Base-by-base conservation (phyloP, 2,888 invertebrate species). In the Meliscaeva auricollis region DNA sequence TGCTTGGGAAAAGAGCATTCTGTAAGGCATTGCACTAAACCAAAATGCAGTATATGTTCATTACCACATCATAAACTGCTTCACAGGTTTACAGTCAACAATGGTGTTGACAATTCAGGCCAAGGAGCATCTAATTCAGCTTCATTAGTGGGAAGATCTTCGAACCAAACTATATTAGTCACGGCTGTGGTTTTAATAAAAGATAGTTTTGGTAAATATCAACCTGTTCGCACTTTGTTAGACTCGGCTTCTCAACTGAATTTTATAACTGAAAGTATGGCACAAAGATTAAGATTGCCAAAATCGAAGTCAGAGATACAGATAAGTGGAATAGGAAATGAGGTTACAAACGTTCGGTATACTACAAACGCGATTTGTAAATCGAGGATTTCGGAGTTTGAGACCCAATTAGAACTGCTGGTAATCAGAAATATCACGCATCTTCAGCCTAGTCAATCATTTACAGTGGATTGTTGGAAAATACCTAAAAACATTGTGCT, bases 171-270 rank as follows among this genome's bases (percentile, higher is more conserved):
- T 13, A 11, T 52, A 2, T 8, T 50, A 17, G 64, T 58, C 11
- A 79, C 72, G 38, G 72, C 78, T 5, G 20, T 72, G 5, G 13
- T 73, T 15, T 30, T 35, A 7, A 54, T 64, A 15, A 35, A 35
- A 26, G 44, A 64, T 35, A n/a, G 15, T 6, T 13, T 1, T 46
- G 64, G 48, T 17, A 30, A 1, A 5, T 72, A 41, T 20, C 32
- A 44, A 22, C 64, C 38, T n/a, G 48, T 44, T n/a, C 72, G 79
- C 2, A 50, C 56, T 1, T 20, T 73, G 22, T 50, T 79, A 13
- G 72, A 73, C 48, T 79, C 79, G 17, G 58, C 64, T 3, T 79
- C 73, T 1, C 72, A 72, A 35, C 5, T 69, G 2, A 58, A 68
- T 50, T 73, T 73, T n/a, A 73, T 73, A 13, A 50, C 56, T 11